Conservation (phyloP, 2,797 vertebrate species). For the Pteropus rufus region DNA sequence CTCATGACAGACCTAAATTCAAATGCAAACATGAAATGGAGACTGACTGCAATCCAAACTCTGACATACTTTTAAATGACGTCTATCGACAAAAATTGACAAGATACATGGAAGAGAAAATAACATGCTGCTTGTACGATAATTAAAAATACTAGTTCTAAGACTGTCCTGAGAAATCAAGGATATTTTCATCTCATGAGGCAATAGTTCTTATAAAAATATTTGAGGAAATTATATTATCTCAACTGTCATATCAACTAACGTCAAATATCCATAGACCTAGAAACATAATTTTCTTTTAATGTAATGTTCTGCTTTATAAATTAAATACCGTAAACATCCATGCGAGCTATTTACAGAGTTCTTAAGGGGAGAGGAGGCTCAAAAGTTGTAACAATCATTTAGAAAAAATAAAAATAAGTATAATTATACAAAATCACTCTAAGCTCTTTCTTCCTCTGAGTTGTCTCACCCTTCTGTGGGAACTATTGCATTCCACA, state of each 20-base stretch:
- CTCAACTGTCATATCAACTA: not conserved
- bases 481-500: not conserved
- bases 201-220: not conserved
- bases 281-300: not conserved
- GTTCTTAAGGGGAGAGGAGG: not conserved
- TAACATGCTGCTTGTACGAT: slow-evolving; percentile 55
- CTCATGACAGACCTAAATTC: slow-evolving; percentile 86
- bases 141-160: slow-evolving; percentile 21
- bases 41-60: slow-evolving; percentile 78
- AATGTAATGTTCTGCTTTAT: not conserved
- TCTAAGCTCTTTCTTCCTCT: not conserved
- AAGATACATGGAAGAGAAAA: slow-evolving; percentile 78
- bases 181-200: not conserved
- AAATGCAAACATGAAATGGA: slow-evolving; percentile 82
- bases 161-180: not conserved
- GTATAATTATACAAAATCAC: not conserved
- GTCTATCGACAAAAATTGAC: slow-evolving; percentile 72
- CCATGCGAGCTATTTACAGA: rapidly evolving
- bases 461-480: not conserved
- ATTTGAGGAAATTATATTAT: slow-evolving; percentile 12
- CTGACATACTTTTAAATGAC: slow-evolving; percentile 79
- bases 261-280: not conserved
- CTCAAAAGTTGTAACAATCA: not conserved
- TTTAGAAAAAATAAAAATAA: not conserved
- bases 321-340: not conserved